Evolutionary conservation across 2,888 invertebrate species (phyloP), one percentile per base, ranked within the genome.

Genomic region (Podabrus alpinus): DNA sequence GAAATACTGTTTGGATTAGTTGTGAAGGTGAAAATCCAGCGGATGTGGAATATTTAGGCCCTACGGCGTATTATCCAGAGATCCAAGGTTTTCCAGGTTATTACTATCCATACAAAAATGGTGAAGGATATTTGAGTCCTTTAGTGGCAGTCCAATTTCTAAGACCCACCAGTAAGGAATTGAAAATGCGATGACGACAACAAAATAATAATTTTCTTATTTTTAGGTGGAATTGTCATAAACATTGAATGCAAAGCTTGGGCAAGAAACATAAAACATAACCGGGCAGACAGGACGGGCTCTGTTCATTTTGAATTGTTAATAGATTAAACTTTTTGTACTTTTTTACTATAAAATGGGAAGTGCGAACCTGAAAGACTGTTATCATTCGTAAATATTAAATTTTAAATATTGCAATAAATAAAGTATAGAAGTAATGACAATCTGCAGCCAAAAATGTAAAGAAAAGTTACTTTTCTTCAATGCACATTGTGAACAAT

Each of bases 1-100:
- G 94, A 78, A 93, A 95, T 84, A 95, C 95, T 82, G 92, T 98
- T 80, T 97, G 97, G 94, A 92, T 98, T 13, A 94, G 95, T 7
- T 99, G 98, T 86, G 93, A 95, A 83, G 98, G 98, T 66, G 97
- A 97, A 90, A 96, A 95, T 87, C 94, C 97, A 0, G 94, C 95
- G 0, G 98, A 98, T 88, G 90, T 93, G 75, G 98, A 98, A 87
- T 95, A 97, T 87, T 91, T 98, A 79, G 98, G 97, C 0, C 92
- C 93, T 2, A 90, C 98, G 77, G 89, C 91, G 77, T 97, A 97
- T 88, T 89, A 92, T 79, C 96, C 96, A 0, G 90, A 92, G 82
- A 79, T 85, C 21, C 91, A 92, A 81, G 96, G 97, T 71, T 96
- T 96, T 86, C 95, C 96, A 0, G 95, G 95, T 1, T 96, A 94